Percentiles rank a stretch among this genome's conserved stretches.
These are phyloP conservation scores for Xenentodon cancila DNA, from an alignment of 2,797 vertebrate genomes.

Conservation along the genomic window DNA sequence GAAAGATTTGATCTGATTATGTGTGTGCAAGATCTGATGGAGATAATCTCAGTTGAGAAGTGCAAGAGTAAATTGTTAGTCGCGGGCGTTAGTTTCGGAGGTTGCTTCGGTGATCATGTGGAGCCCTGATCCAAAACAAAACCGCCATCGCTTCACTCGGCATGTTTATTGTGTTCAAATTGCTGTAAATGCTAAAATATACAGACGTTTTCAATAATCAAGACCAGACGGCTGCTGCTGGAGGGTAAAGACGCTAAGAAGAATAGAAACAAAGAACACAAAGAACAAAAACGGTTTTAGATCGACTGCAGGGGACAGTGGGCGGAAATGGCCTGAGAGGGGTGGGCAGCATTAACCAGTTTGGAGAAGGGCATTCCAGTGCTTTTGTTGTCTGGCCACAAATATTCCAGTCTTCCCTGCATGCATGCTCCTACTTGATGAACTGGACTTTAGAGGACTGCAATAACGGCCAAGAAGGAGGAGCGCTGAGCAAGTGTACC, in stretches of 20 bases:
- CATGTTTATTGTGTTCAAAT: no score
- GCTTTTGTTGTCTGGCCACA: constrained; percentile 61
- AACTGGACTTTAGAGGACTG: constrained; percentile 58
- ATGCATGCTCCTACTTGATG: constrained; percentile 47
- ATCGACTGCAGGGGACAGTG: neutral
- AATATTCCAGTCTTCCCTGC: constrained; percentile 27
- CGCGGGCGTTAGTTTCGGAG: neutral
- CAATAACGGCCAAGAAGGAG: constrained; percentile 41
- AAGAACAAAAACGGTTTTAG: constrained; percentile 8
- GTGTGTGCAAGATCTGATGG: neutral
- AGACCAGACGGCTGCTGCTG: constrained; percentile 35
- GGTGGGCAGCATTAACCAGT: constrained; percentile 53
- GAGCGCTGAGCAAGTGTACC: constrained; percentile 24
- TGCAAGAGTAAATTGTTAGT: no score
- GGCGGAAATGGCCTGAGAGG: constrained; percentile 19
- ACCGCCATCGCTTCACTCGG: no score
- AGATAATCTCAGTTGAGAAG: neutral
- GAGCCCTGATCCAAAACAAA: no score
- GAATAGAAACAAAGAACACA: neutral
- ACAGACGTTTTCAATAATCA: constrained; percentile 40
- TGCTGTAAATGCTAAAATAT: constrained; percentile 1
- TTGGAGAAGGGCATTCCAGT: constrained; percentile 56
- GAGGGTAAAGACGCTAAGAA: constrained; percentile 14
- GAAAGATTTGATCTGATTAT: neutral
- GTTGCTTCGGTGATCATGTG: neutral